Percentiles rank a stretch among this genome's conserved stretches.
Conservation (phyloP, 2,888 invertebrate genomes). For the Rhyacophila evoluta region DNA sequence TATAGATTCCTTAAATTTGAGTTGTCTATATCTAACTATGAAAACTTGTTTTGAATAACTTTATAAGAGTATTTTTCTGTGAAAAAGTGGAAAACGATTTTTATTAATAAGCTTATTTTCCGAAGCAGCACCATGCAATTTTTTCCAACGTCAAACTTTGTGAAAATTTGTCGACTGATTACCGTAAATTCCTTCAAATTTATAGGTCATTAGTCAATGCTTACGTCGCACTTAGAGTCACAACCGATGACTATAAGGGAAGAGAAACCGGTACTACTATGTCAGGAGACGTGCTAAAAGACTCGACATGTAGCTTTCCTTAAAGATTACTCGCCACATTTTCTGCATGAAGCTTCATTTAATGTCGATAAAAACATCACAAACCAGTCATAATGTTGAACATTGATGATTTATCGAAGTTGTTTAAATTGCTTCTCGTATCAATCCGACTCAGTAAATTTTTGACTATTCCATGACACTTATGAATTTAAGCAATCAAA, state of each 20-base stretch:
- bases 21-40: no score
- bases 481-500: no score
- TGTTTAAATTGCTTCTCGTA: not conserved
- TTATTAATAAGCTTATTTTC: not conserved
- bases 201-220: constrained; percentile 50
- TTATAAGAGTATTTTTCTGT: no score
- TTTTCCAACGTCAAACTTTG: not conserved
- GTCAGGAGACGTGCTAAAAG: constrained; percentile 36
- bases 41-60: no score
- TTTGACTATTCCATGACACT: no score
- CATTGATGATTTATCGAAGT: not conserved
- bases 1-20: no score
- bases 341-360: constrained; percentile 36
- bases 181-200: constrained; percentile 33
- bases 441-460: not conserved
- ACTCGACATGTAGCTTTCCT: constrained; percentile 43
- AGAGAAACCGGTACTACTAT: constrained; percentile 34
- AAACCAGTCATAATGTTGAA: constrained; percentile 9
- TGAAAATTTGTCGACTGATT: constrained; percentile 40
- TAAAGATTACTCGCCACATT: constrained; percentile 38
- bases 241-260: not conserved
- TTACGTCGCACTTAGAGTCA: constrained; percentile 25
- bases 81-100: no score
- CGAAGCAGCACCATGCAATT: not conserved
- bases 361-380: constrained; percentile 31